Percentiles rank a stretch among this genome's conserved stretches.
Conservation (phyloP, 2,888 invertebrate species). For the Eremobia ochroleuca region DNA sequence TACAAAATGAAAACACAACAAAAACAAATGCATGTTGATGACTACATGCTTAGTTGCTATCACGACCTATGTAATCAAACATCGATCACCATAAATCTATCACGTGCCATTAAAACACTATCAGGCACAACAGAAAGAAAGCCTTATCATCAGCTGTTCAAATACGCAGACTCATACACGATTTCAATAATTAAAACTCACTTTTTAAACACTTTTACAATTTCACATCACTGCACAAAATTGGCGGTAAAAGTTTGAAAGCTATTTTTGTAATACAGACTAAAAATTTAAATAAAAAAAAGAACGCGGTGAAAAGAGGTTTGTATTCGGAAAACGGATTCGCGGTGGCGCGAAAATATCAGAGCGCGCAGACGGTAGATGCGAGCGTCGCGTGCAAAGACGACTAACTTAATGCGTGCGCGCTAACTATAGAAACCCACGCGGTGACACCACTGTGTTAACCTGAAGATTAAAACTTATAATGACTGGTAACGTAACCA, state of each 20-base stretch:
- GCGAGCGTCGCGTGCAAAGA: slow-evolving; percentile 87
- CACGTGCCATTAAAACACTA: slow-evolving; percentile 45
- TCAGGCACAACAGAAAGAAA: slow-evolving; percentile 67
- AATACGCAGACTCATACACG: slow-evolving; percentile 81
- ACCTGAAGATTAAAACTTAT: slow-evolving; percentile 64
- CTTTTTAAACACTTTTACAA: slow-evolving; percentile 59
- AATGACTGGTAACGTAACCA: slow-evolving; percentile 63
- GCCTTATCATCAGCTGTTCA: slow-evolving; percentile 78
- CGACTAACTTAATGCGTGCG: slow-evolving; percentile 83
- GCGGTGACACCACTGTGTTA: slow-evolving; percentile 73
- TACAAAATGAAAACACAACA: too few relatives aligned
- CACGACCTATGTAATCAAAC: slow-evolving; percentile 27
- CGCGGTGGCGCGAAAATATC: slow-evolving; percentile 82
- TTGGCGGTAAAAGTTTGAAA: slow-evolving; percentile 65
- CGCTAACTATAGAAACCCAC: slow-evolving; percentile 80
- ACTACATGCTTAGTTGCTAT: slow-evolving; percentile 1
- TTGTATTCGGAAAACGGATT: slow-evolving; percentile 73
- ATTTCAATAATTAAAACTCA: slow-evolving; percentile 59
- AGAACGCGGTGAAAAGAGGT: slow-evolving; percentile 60
- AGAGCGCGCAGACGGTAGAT: slow-evolving; percentile 78
- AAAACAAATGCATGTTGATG: too few relatives aligned
- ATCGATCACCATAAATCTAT: slow-evolving; percentile 43
- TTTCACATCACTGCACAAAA: slow-evolving; percentile 75
- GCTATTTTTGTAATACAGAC: slow-evolving; percentile 59
- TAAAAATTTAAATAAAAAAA: slow-evolving; percentile 34